These are phyloP conservation scores for Drosophila anomalata DNA, from an alignment of 2,888 invertebrate genomes.

Conservation along the genomic window DNA sequence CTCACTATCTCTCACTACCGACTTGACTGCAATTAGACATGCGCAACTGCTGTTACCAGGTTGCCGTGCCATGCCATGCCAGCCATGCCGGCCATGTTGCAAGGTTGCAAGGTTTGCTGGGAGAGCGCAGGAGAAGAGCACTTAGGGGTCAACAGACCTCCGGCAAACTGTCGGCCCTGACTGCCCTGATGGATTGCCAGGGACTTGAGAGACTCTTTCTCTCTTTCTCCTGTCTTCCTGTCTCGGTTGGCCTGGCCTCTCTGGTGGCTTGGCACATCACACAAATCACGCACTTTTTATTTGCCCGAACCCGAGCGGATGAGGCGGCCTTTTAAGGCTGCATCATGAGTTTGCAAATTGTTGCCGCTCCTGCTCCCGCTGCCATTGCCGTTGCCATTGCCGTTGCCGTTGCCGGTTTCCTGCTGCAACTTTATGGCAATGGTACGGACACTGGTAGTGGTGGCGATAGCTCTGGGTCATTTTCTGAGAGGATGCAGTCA, in stretches of 20 bases:
- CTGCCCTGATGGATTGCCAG: conserved; percentile 70
- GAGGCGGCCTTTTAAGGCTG: conserved; percentile 75
- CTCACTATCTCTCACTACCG: conserved; percentile 55
- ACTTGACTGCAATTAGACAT: conserved; percentile 76
- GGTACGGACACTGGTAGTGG: conserved; percentile 16
- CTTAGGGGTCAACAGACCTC: conserved; percentile 70
- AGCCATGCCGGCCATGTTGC: conserved; percentile 7
- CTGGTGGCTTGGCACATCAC: conserved; percentile 70
- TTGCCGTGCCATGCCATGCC: conserved; percentile 29
- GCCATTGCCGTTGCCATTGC: background rate
- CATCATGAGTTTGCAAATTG: conserved; percentile 77
- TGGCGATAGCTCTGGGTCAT: conserved; percentile 75
- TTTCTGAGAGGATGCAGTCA: conserved; percentile 70
- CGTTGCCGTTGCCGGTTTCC: conserved; percentile 50
- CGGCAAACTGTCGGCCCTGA: conserved; percentile 47
- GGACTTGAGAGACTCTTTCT: conserved; percentile 40
- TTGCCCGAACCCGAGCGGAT: conserved; percentile 63
- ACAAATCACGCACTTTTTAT: conserved; percentile 75
- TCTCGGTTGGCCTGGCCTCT: conserved; percentile 16
- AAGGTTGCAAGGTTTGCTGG: conserved; percentile 6
- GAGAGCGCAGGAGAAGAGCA: conserved; percentile 30
- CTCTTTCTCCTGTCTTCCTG: conserved; percentile 10
- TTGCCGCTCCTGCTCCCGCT: conserved; percentile 49
- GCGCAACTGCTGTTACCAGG: conserved; percentile 55
- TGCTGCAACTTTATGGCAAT: conserved; percentile 73